Conservation (phyloP, 2,797 vertebrate species). For the Pipistrellus pipistrellus region DNA sequence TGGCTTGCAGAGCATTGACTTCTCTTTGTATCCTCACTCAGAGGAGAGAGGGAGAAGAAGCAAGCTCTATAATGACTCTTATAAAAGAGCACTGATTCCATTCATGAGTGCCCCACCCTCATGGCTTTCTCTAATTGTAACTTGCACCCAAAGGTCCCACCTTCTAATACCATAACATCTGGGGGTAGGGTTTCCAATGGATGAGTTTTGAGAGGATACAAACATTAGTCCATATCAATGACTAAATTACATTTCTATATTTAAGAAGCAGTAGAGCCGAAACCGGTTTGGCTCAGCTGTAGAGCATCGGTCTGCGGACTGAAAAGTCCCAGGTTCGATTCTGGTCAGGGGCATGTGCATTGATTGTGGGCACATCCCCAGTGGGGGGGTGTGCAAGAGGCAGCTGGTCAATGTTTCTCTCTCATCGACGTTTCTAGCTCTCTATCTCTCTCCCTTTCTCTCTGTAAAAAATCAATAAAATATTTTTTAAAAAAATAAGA, state of each 20-base stretch:
- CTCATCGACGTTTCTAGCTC: too few relatives aligned
- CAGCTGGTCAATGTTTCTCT: too few relatives aligned
- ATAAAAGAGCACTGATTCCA: not conserved
- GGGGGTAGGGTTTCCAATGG: not conserved
- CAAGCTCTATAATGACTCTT: too few relatives aligned
- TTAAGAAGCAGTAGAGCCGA: not conserved
- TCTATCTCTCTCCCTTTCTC: too few relatives aligned
- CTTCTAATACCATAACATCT: not conserved
- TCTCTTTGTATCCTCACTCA: not conserved
- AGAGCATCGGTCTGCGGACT: too few relatives aligned
- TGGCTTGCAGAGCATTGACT: not conserved
- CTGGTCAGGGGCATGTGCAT: too few relatives aligned
- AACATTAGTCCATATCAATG: not conserved
- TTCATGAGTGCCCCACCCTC: not conserved
- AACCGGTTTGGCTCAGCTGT: too few relatives aligned
- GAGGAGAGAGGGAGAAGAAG: not conserved
- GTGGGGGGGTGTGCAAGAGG: too few relatives aligned
- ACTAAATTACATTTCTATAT: not conserved
- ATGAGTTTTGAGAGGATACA: not conserved
- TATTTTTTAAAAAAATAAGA: too few relatives aligned
- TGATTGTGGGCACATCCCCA: too few relatives aligned
- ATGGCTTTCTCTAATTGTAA: not conserved
- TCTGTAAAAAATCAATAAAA: too few relatives aligned
- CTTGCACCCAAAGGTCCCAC: not conserved
- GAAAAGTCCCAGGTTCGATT: too few relatives aligned